These are phyloP conservation scores for Cottoperca gobio DNA, from an alignment of 2,797 vertebrate genomes.

Conservation along the genomic window DNA sequence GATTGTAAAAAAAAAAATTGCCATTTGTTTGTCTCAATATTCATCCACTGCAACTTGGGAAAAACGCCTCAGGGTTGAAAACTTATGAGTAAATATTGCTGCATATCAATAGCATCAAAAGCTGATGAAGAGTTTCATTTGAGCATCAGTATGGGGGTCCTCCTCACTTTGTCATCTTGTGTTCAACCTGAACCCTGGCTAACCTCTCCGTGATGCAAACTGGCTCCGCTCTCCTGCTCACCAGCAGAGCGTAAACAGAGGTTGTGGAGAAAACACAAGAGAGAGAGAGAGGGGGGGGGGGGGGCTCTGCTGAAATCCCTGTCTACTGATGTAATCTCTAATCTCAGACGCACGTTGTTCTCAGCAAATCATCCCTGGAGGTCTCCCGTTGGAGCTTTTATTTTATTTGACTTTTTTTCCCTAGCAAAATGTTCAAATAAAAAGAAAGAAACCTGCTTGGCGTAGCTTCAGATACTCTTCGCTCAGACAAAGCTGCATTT, in stretches of 20 bases:
- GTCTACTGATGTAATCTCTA: slow-evolving; percentile 77
- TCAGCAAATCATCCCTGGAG: slow-evolving; percentile 69
- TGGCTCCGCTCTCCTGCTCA: slow-evolving; percentile 63
- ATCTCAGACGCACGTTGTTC: slow-evolving; percentile 73
- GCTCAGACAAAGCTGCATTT: slow-evolving; percentile 48
- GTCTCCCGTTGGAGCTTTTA: slow-evolving; percentile 54
- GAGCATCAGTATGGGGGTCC: slow-evolving; percentile 52
- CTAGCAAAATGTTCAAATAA: slow-evolving; percentile 49
- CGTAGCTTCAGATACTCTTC: slow-evolving; percentile 44
- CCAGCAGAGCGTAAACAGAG: slow-evolving; percentile 76
- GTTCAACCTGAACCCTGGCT: slow-evolving; percentile 76
- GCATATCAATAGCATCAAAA: slow-evolving; percentile 64
- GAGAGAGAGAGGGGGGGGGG: too few species aligned
- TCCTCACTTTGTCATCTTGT: slow-evolving; percentile 55
- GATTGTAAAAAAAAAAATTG: slow-evolving; percentile 41
- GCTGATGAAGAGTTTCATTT: slow-evolving; percentile 61
- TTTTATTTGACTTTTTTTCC: slow-evolving; percentile 37
- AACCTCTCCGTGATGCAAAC: slow-evolving; percentile 73
- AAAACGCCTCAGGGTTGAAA: slow-evolving; percentile 45
- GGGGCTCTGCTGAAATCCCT: slow-evolving; percentile 67
- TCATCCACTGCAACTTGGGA: slow-evolving; percentile 51
- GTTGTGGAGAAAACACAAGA: slow-evolving; percentile 53
- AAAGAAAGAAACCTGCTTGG: slow-evolving; percentile 27
- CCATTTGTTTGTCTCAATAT: slow-evolving; percentile 60
- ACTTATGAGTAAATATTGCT: slow-evolving; percentile 59